Percentiles rank a stretch among this genome's conserved stretches.
Conservation (phyloP, 2,113 vertebrate genomes). For the Toxotes jaculatrix region DNA sequence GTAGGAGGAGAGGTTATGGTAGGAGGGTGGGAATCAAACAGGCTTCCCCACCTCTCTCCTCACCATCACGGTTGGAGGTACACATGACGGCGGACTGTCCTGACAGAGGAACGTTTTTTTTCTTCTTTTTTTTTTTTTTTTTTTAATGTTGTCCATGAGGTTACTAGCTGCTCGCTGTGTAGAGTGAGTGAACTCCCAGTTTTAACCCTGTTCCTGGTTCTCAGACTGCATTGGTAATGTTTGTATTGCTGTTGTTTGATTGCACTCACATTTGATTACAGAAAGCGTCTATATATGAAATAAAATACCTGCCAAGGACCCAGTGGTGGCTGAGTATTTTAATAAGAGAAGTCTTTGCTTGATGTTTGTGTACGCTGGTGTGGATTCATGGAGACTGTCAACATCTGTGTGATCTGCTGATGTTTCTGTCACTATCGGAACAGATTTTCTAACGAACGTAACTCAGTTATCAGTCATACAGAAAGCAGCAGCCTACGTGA, state of each 20-base stretch:
- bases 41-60: constrained; percentile 30
- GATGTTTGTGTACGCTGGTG: not conserved
- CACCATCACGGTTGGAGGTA: constrained; percentile 46
- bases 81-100: constrained; percentile 65
- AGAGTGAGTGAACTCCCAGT: constrained; percentile 80
- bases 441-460: not conserved
- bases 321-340: constrained; percentile 63
- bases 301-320: constrained; percentile 84
- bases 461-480: not conserved
- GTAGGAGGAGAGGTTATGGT: constrained; percentile 25
- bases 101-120: constrained; percentile 38
- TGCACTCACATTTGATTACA: constrained; percentile 89
- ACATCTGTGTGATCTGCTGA: not conserved
- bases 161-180: constrained; percentile 79
- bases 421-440: not conserved
- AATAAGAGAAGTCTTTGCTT: constrained; percentile 24
- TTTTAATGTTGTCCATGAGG: constrained; percentile 77
- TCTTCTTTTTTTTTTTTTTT: constrained; percentile 30
- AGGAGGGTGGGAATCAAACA: constrained; percentile 11
- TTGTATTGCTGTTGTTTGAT: constrained; percentile 96
- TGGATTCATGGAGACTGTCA: not conserved
- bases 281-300: constrained; percentile 86
- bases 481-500: not conserved
- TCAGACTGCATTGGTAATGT: constrained; percentile 84
- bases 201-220: constrained; percentile 81